These are phyloP conservation scores for Colletes collaris DNA, from an alignment of 2,888 invertebrate genomes.

Conservation along the genomic window DNA sequence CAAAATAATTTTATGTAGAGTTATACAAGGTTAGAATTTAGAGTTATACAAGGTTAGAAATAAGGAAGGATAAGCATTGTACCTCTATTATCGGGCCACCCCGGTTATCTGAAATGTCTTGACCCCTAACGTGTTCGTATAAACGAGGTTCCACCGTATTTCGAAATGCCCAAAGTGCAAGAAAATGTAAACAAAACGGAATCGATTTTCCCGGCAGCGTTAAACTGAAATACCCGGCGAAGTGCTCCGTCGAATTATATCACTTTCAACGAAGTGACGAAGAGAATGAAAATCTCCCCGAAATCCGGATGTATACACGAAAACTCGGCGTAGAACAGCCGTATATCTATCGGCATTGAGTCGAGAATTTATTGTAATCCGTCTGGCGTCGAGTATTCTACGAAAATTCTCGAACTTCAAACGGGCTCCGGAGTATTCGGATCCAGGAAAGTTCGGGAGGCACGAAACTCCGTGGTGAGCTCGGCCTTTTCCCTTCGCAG, in stretches of 20 bases:
- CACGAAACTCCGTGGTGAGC: conserved; percentile 52
- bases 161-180: no score
- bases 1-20: no score
- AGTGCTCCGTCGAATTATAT: neutral
- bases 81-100: no score
- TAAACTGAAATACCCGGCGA: no score
- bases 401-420: conserved; percentile 72
- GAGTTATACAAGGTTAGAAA: no score
- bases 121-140: no score
- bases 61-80: no score
- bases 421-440: conserved; percentile 69
- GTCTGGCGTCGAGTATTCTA: conserved; percentile 68
- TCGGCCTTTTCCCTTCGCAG: conserved; percentile 52
- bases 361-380: conserved; percentile 70
- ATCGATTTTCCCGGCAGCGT: no score
- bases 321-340: conserved; percentile 12
- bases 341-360: conserved; percentile 32
- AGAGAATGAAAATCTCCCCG: neutral
- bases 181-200: no score
- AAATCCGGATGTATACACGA: conserved; percentile 10
- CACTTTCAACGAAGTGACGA: neutral
- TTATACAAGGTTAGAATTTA: no score
- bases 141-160: no score
- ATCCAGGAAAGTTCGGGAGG: conserved; percentile 49
- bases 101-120: no score